Evolutionary conservation across 2,888 invertebrate genomes (phyloP).

Genomic region (Pachliopta kotzebuea): DNA sequence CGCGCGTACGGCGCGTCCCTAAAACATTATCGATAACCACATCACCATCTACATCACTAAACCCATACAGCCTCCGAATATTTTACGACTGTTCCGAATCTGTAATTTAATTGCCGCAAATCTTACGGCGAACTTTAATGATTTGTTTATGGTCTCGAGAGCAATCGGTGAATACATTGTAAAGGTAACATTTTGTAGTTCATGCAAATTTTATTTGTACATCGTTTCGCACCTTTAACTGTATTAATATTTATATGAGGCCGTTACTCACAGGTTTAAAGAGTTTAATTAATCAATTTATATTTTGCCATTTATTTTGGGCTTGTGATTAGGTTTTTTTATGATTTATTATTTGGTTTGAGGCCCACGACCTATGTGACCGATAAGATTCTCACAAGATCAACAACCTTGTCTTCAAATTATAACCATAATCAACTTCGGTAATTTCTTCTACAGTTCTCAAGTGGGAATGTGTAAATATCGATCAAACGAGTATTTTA

Average conservation of each 20-base stretch:
- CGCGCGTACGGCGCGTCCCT: constrained; percentile 44
- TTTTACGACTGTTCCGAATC: constrained; percentile 28
- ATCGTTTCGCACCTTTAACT: constrained; percentile 16
- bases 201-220: constrained; percentile 22
- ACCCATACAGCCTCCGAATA: constrained; percentile 24
- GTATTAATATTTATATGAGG: constrained; percentile 4
- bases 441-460: too few relatives aligned
- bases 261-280: background rate
- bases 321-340: background rate
- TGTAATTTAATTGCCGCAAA: constrained; percentile 28
- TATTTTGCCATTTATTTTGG: background rate
- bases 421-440: too few relatives aligned
- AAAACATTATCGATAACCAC: too few relatives aligned
- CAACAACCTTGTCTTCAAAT: too few relatives aligned
- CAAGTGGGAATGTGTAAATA: too few relatives aligned
- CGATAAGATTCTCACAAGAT: too few relatives aligned
- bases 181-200: constrained; percentile 7
- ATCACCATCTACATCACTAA: constrained; percentile 32
- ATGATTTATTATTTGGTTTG: too few relatives aligned
- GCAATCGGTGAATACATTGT: constrained; percentile 33
- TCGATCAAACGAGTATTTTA: too few relatives aligned
- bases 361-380: too few relatives aligned
- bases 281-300: background rate
- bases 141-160: constrained; percentile 34
- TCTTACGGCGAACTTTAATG: constrained; percentile 35